Base-by-base conservation (phyloP, 2,797 vertebrate species). In the Bradypus variegatus region DNA sequence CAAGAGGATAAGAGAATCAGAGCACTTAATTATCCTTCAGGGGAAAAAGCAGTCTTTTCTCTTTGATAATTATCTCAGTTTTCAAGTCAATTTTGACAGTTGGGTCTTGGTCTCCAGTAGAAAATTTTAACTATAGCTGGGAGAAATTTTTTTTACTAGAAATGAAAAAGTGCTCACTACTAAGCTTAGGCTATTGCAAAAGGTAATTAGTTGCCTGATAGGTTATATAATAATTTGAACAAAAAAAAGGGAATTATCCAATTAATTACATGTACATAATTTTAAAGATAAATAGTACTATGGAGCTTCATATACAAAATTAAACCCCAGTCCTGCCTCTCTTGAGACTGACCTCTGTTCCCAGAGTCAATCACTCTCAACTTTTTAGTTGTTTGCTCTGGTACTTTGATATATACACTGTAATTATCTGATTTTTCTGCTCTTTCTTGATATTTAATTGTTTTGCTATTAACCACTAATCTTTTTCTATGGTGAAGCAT, bases 71-170 rank as follows among this genome's bases (percentile, higher is more conserved):
- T 80, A 79, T 78, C 67, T 90, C 25, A 53, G 60, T 80, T 90
- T 94, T 80, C 25, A 62, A 90, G 86, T 80, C 88, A 90, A 83
- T 81, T 92, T 93, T 65, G 11, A 79, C 45, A 89, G 29, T 58
- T 50, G 25, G 29, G 36, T 81, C 19, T 58, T 93, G 27, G 23
- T 77, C 48, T 91, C 25, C 62, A 60, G 31, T 16, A 89, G 53
- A 86, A 89, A 69, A 67, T 90, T 95, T 70, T 83, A 91, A 82
- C 69, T 81, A 88, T 82, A 82, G 10, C 45, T 55, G 14, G 14
- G 89, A 80, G 11, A 76, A 72, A 31, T 29, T 16, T 80, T 83
- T 92, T 64, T 58, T 58, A n/a, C 14, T n/a, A 45, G 45, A 60
- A 41, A 62, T 89, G 6, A 82, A 81, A 77, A 93, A 86, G 81